Evolutionary conservation across 2,888 invertebrate species (phyloP), one percentile per base, ranked within the genome.

Genomic region (Acrocera orbiculus): DNA sequence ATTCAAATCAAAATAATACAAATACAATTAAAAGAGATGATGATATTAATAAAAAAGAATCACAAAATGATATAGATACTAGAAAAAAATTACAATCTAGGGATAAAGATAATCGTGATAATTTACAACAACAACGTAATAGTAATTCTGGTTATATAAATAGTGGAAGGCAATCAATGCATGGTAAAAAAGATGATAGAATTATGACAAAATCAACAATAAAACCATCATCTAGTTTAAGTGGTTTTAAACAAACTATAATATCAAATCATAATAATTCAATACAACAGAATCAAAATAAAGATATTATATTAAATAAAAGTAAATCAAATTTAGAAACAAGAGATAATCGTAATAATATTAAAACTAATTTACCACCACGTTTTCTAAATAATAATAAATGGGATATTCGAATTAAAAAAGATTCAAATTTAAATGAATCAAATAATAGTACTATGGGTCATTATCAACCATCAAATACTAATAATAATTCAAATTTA

Each of bases 341-440:
- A n/a, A 40, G 27, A 20, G 34, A 37, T 31, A 19, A 65, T 27
- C 55, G 62, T 10, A 29, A 32, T 11, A 34, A 44, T 35, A 66
- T 73, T 26, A 68, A 69, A 48, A 70, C 65, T 42, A 76, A 76
- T 49, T 58, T 82, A 27, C 74, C 82, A 2, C 82, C 82, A 3
- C 67, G 85, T 29, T 74, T 86, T 47, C 80, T 75, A 24, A 82
- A 80, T n/a, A n/a, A n/a, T n/a, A n/a, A n/a, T 50, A 78, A 79
- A 52, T 66, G 74, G 30, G 67, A 72, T n/a, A n/a, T n/a, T n/a
- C n/a, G n/a, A n/a, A n/a, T n/a, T n/a, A n/a, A n/a, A n/a, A n/a
- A n/a, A n/a, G 44, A 66, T 66, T 36, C 67, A 34, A 54, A 62
- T 37, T 71, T 30, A n/a, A 30, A 34, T 25, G 34, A 34, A 30